Conservation (phyloP, 2,888 invertebrate genomes). For the Drosophila picticornis region DNA sequence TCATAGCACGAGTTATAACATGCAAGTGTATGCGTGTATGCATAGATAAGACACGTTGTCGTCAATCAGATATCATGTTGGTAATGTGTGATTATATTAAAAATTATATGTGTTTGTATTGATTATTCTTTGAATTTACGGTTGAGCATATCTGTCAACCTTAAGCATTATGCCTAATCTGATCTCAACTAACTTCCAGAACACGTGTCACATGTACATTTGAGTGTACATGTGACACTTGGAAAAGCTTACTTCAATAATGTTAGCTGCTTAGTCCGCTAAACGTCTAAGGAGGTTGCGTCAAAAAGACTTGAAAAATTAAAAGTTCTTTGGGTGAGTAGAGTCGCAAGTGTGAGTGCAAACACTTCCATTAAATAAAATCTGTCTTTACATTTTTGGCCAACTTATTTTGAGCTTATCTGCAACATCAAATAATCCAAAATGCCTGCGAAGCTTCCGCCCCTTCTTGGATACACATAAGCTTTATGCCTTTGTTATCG, state of each 20-base stretch:
- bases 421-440: constrained; percentile 29
- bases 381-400: constrained; percentile 15
- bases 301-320: not conserved
- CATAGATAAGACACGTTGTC: too few species aligned
- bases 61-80: not conserved
- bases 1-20: not conserved
- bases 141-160: not conserved
- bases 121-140: not conserved
- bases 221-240: not conserved
- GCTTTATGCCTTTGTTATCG: constrained; percentile 50
- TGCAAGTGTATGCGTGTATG: not conserved
- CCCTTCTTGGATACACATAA: constrained; percentile 15
- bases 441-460: constrained; percentile 7
- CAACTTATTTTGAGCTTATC: constrained; percentile 25
- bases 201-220: too few species aligned
- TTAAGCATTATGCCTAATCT: not conserved
- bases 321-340: not conserved
- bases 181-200: not conserved
- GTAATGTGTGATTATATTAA: not conserved
- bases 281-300: not conserved
- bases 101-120: not conserved
- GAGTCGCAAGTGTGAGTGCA: not conserved
- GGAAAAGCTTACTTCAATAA: not conserved
- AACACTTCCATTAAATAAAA: constrained; percentile 7
- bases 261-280: not conserved